phyloP scores from a whole-genome alignment of 2,797 vertebrate genomes.

The Diplodus puntazzo region DNA sequence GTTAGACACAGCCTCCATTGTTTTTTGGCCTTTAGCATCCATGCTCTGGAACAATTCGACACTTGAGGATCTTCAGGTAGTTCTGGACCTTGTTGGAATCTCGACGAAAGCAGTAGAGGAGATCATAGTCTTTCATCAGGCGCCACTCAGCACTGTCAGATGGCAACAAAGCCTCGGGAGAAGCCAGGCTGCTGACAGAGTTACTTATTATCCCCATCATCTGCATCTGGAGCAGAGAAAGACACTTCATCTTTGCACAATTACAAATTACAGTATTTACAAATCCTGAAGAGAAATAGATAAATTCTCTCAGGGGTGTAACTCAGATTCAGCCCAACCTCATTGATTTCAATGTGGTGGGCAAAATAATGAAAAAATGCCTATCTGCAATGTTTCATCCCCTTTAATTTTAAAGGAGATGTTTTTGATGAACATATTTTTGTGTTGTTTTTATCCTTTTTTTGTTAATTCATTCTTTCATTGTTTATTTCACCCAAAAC shows the following conservation, averaged over 20 bases:
- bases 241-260: not conserved
- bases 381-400: not conserved
- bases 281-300: not conserved
- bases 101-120: constrained; percentile 89
- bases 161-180: constrained; percentile 72
- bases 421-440: not conserved
- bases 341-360: not conserved
- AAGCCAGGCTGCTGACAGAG: constrained; percentile 75
- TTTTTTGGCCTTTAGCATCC: constrained; percentile 77
- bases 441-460: not conserved
- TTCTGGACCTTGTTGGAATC: constrained; percentile 91
- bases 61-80: constrained; percentile 91
- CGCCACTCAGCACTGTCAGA: constrained; percentile 76
- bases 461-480: not conserved
- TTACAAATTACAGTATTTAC: not conserved
- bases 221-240: constrained; percentile 83
- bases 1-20: not conserved
- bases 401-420: not conserved
- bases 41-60: constrained; percentile 85
- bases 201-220: constrained; percentile 87
- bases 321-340: not conserved
- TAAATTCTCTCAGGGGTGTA: no score
- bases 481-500: not conserved
- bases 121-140: constrained; percentile 86
- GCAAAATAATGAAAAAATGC: not conserved